Conservation (phyloP, 2,113 vertebrate genomes). For the Notothenia rossii region DNA sequence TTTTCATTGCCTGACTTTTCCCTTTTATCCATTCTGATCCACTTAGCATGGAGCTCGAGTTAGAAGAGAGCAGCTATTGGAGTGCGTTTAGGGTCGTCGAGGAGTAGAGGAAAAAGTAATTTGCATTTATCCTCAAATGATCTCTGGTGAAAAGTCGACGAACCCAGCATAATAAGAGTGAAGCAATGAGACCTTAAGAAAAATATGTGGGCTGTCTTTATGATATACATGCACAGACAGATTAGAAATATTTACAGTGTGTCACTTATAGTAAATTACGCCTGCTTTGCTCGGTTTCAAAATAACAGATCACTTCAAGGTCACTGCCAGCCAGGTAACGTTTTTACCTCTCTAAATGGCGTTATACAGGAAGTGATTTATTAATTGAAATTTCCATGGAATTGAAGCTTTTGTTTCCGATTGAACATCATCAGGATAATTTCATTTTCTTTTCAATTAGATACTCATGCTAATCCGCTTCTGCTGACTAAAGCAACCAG, state of each 20-base stretch:
- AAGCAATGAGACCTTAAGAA: neutral
- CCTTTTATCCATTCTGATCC: constrained; percentile 64
- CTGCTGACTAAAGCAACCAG: neutral
- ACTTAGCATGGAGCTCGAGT: constrained; percentile 49
- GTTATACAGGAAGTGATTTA: neutral
- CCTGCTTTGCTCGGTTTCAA: neutral
- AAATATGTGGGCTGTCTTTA: neutral
- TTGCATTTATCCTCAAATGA: constrained; percentile 49
- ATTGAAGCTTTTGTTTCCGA: neutral
- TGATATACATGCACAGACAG: neutral
- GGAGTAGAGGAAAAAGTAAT: constrained; percentile 23
- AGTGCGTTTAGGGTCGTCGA: constrained; percentile 37
- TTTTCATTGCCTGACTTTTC: constrained; percentile 54
- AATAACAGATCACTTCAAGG: neutral
- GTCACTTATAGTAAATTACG: neutral
- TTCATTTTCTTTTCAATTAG: neutral
- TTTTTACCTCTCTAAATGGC: constrained; percentile 1
- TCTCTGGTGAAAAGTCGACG: neutral
- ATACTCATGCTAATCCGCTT: neutral
- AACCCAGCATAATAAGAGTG: neutral
- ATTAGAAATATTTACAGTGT: constrained; percentile 3
- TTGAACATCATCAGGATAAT: neutral
- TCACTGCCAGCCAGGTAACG: neutral
- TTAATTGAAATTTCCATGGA: neutral
- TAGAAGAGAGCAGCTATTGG: constrained; percentile 25